Conservation (phyloP, 2,113 vertebrate genomes). For the Phrynocephalus versicolor region DNA sequence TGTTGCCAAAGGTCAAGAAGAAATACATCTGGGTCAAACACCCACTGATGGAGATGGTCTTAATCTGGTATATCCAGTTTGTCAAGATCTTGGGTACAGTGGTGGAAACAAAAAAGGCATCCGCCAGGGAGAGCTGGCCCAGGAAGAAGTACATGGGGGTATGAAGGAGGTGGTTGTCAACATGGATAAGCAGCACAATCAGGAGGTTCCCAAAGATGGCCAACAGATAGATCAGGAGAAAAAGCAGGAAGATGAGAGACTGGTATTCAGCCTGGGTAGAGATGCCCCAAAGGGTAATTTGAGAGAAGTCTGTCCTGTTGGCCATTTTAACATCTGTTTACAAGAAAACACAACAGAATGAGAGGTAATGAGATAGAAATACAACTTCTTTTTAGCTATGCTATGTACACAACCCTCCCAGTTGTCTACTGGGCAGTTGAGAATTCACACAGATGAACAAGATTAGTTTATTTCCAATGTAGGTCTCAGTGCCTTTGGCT, state of each 20-base stretch:
- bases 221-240: slow-evolving; percentile 36
- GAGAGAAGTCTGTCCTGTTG: not conserved
- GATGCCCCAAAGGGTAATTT: slow-evolving; percentile 33
- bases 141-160: slow-evolving; percentile 54
- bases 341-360: not conserved
- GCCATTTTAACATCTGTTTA: not conserved
- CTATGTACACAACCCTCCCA: not conserved
- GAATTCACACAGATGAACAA: not conserved
- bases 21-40: slow-evolving; percentile 56
- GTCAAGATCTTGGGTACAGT: slow-evolving; percentile 42
- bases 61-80: slow-evolving; percentile 8
- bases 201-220: slow-evolving; percentile 30
- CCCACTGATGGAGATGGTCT: slow-evolving; percentile 33
- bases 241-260: slow-evolving; percentile 25
- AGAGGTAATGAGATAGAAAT: not conserved
- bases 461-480: too few relatives aligned
- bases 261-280: not conserved
- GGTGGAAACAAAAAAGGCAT: slow-evolving; percentile 35
- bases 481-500: too few relatives aligned
- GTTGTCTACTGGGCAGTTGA: not conserved
- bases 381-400: too few relatives aligned
- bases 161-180: slow-evolving; percentile 23
- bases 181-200: slow-evolving; percentile 40
- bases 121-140: slow-evolving; percentile 39
- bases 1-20: slow-evolving; percentile 56